Evolutionary conservation across 2,888 invertebrate genomes (phyloP).

Genomic region (Ophion slaviceki): DNA sequence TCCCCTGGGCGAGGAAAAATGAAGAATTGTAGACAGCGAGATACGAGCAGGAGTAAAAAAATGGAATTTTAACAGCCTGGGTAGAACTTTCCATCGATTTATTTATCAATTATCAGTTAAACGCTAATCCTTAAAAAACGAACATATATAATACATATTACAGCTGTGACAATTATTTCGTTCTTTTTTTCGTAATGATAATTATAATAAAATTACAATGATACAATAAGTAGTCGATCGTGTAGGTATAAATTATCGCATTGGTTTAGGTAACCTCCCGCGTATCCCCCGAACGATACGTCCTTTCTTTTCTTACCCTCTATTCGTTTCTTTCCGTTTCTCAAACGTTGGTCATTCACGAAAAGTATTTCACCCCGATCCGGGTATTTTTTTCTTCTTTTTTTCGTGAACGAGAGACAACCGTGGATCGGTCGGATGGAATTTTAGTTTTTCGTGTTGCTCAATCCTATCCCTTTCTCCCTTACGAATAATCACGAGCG

Average conservation of each 20-base stretch:
- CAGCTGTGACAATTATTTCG: slow-evolving; percentile 74
- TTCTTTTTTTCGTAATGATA: slow-evolving; percentile 4
- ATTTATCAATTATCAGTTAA: slow-evolving; percentile 76
- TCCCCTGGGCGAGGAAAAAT: background rate
- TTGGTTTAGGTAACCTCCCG: slow-evolving; percentile 24
- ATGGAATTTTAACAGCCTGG: slow-evolving; percentile 25
- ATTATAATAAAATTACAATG: slow-evolving; percentile 70
- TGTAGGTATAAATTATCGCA: slow-evolving; percentile 49
- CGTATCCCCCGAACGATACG: slow-evolving; percentile 19
- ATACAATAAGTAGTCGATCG: slow-evolving; percentile 63
- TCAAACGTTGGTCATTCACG: slow-evolving; percentile 3
- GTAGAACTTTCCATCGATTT: slow-evolving; percentile 74
- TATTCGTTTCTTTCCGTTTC: background rate
- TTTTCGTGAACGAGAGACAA: slow-evolving; percentile 2
- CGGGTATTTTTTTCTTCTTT: background rate
- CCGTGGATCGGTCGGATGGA: background rate
- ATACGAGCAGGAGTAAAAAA: slow-evolving; percentile 1
- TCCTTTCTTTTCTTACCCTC: slow-evolving; percentile 12
- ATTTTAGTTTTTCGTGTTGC: slow-evolving; percentile 23
- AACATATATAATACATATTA: slow-evolving; percentile 80
- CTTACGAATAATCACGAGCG: slow-evolving; percentile 21
- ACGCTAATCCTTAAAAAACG: slow-evolving; percentile 81
- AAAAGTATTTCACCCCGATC: background rate
- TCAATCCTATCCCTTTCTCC: slow-evolving; percentile 2
- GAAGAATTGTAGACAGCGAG: background rate